Conservation (phyloP, 2,113 vertebrate species). For the Ceyx margarethae region DNA sequence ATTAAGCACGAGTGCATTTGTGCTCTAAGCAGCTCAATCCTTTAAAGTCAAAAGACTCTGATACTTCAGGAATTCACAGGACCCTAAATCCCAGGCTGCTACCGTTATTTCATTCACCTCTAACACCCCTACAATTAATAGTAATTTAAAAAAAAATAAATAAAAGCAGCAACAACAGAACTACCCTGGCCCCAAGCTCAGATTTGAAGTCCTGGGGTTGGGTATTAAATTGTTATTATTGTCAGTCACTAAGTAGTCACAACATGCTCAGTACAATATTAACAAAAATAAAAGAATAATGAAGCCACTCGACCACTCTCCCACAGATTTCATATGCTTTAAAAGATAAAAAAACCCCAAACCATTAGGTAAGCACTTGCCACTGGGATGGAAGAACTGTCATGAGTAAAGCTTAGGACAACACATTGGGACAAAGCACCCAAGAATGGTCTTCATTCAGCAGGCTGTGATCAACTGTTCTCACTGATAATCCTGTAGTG, state of each 20-base stretch:
- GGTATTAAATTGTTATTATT: not conserved
- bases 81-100: not conserved
- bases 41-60: not conserved
- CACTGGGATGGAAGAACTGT: not conserved
- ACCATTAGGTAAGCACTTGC: not conserved
- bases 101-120: not conserved
- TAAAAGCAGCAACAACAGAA: not conserved
- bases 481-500: not conserved
- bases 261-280: not conserved
- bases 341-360: not conserved
- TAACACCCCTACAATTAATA: not conserved
- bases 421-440: not conserved
- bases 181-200: not conserved
- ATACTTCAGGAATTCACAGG: not conserved
- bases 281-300: not conserved
- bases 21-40: not conserved
- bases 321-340: not conserved
- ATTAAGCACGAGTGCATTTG: not conserved
- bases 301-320: rapidly evolving
- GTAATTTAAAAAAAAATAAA: not conserved
- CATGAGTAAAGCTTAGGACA: not conserved
- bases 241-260: not conserved
- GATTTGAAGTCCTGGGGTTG: not conserved
- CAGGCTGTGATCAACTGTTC: not conserved
- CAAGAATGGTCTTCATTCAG: not conserved